phyloP scores from a whole-genome alignment of 2,113 vertebrate genomes.

The Rafetus swinhoei region DNA sequence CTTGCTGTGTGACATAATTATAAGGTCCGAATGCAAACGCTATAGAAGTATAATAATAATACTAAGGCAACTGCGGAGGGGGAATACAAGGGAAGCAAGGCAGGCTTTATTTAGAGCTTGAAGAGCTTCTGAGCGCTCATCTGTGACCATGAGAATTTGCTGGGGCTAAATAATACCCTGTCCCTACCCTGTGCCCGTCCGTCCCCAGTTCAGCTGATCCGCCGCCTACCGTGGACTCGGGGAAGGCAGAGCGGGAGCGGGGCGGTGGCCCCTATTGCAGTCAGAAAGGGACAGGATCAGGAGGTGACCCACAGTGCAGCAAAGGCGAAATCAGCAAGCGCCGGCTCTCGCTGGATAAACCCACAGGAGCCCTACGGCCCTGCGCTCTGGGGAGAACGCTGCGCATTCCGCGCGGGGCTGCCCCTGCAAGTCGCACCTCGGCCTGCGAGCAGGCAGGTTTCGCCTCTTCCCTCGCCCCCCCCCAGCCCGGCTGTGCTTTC shows the following conservation, averaged over 20 bases:
- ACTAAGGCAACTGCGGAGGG: constrained; percentile 72
- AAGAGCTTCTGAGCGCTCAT: constrained; percentile 35
- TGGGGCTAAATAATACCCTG: constrained; percentile 16
- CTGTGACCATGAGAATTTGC: constrained; percentile 20
- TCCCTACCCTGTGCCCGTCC: background rate
- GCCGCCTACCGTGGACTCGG: background rate
- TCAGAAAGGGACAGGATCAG: constrained; percentile 70
- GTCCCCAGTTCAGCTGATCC: background rate
- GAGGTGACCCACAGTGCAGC: constrained; percentile 57
- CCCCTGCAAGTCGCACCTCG: background rate
- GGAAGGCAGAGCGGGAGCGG: background rate
- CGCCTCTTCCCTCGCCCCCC: background rate
- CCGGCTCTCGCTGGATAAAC: constrained; percentile 2
- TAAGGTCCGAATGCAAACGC: constrained; percentile 79
- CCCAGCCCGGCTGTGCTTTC: background rate
- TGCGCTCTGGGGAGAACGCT: background rate
- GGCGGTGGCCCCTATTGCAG: constrained; percentile 22
- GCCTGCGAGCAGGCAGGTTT: background rate
- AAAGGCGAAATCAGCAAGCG: background rate
- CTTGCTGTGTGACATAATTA: constrained; percentile 88
- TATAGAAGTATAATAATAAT: constrained; percentile 76
- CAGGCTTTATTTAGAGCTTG: constrained; percentile 64
- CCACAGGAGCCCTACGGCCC: background rate
- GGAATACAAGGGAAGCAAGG: constrained; percentile 66
- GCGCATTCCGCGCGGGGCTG: background rate